Evolutionary conservation across 1,140 invertebrate species (phyloP), one percentile per base, ranked within the genome.

Genomic region (Bombus confusus): DNA sequence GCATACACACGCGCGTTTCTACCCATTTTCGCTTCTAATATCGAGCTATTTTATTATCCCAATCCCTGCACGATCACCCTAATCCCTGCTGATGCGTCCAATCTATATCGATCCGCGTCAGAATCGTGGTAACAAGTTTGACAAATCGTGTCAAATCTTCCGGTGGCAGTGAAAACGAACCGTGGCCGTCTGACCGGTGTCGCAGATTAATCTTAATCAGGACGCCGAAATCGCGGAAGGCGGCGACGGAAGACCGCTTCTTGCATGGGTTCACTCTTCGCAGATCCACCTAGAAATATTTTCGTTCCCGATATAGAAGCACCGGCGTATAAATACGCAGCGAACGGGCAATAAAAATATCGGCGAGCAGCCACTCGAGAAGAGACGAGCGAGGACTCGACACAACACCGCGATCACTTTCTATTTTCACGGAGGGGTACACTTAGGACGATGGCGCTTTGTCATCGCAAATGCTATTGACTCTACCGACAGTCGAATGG

Each of bases 311-410:
- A 91, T 91, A 92, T 92, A 93, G 88, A 78, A 78, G 10, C 78
- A 62, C 41, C 43, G 68, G 64, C 78, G 74, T 86, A 86, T 91
- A 91, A 90, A 92, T 90, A 92, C 88, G 83, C 85, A 68, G 73
- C 68, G 66, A 13, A 82, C 68, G n/a, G 80, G 84, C 83, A 91
- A 91, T 90, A 92, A 92, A 92, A 89, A 92, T 88, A 91, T 92
- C 89, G 84, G 68, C 75, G 76, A 80, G 39, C 77, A 37, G n/a
- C 74, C 68, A 69, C 47, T 52, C 47, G 74, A 25, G 31, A 57
- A 57, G 76, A 68, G 39, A 57, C 47, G n/a, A 39, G 41, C 39
- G 43, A 72, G 9, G 10, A 25, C 47, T 64, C 74, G 52, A n/a
- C 25, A 52, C 15, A 57, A 62, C 25, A 39, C 2, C 52, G 5